Percentiles rank a stretch among this genome's conserved stretches.
Conservation (phyloP, 2,888 invertebrate species). For the Microplitis manilae region DNA sequence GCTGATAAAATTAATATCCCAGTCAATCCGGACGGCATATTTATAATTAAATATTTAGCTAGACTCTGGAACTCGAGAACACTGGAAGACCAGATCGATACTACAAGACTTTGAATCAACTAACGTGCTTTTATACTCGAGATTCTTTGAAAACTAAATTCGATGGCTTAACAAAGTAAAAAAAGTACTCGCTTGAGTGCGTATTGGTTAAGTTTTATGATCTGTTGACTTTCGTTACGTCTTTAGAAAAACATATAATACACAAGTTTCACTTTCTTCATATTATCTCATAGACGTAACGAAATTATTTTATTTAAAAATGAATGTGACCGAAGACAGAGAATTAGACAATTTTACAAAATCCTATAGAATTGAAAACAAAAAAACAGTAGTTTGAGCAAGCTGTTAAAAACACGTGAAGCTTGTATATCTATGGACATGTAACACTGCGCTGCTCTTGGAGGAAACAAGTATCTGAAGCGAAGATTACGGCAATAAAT, state of each 20-base stretch:
- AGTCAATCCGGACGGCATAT: background rate
- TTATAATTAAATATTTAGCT: too few species aligned
- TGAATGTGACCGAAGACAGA: too few species aligned
- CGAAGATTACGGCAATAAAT: slow-evolving; percentile 48
- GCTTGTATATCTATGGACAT: slow-evolving; percentile 9
- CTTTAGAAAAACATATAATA: too few species aligned
- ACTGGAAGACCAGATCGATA: background rate
- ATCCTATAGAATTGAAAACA: background rate
- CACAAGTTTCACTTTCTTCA: background rate
- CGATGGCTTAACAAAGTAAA: background rate
- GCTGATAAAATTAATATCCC: slow-evolving; percentile 34
- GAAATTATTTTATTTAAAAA: too few species aligned
- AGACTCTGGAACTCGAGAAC: background rate
- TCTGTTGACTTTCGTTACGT: background rate
- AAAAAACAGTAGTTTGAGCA: background rate
- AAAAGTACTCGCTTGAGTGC: slow-evolving; percentile 27
- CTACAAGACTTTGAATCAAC: background rate
- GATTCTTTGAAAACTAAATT: background rate
- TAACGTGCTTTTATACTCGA: slow-evolving; percentile 11
- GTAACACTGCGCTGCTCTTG: background rate
- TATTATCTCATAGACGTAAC: background rate
- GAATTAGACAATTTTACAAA: too few species aligned
- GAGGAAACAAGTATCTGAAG: slow-evolving; percentile 44
- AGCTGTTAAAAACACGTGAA: slow-evolving; percentile 30
- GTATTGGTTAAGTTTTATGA: slow-evolving; percentile 23